Percentiles rank a stretch among this genome's conserved stretches.
Conservation (phyloP, 2,888 invertebrate genomes). For the Oeneis ivallda region DNA sequence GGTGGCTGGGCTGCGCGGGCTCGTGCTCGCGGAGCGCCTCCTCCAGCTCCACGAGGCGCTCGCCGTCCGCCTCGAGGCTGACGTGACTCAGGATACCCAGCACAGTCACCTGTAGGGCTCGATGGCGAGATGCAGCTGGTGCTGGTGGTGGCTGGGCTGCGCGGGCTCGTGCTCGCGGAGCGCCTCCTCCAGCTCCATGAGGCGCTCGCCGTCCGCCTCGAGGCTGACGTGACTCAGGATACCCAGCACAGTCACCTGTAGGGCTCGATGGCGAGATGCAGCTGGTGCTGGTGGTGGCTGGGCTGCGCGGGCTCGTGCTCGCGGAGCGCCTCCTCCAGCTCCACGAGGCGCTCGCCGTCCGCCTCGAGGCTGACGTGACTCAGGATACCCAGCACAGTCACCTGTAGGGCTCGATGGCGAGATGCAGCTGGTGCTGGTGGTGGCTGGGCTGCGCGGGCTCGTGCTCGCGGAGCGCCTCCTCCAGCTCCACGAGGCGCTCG, state of each 20-base stretch:
- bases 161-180: constrained; percentile 91
- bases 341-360: constrained; percentile 63
- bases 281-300: constrained; percentile 49
- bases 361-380: not conserved
- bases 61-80: not conserved
- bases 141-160: constrained; percentile 56
- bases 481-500: constrained; percentile 83
- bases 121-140: not conserved
- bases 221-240: not conserved
- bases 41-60: not conserved
- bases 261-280: not conserved
- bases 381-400: not conserved
- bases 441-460: constrained; percentile 18
- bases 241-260: not conserved
- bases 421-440: not conserved
- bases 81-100: constrained; percentile 41
- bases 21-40: constrained; percentile 83
- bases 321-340: constrained; percentile 93
- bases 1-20: constrained; percentile 74
- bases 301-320: constrained; percentile 88
- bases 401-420: not conserved
- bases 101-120: not conserved
- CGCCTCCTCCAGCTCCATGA: constrained; percentile 92
- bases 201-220: not conserved
- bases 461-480: constrained; percentile 85